These are phyloP conservation scores for Halcyon badia DNA, from an alignment of 2,797 vertebrate species.

Conservation along the genomic window DNA sequence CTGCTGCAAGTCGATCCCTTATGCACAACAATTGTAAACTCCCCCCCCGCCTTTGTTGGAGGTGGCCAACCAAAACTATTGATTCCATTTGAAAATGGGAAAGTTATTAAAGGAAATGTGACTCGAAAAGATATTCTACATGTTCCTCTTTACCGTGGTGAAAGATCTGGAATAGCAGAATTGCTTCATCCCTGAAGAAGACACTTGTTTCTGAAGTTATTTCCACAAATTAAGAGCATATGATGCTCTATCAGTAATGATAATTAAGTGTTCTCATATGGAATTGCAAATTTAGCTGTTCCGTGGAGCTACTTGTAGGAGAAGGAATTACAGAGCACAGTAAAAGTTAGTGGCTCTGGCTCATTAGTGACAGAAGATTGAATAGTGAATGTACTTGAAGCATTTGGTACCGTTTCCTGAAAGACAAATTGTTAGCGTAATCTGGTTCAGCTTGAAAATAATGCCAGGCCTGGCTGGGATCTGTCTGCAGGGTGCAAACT, in stretches of 20 bases:
- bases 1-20: not conserved
- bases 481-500: not conserved
- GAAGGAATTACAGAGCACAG: not conserved
- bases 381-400: not conserved
- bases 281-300: not conserved
- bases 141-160: not conserved
- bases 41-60: too few relatives aligned
- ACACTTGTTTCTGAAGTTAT: not conserved
- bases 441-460: not conserved
- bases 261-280: not conserved
- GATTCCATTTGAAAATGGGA: accelerated
- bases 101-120: not conserved
- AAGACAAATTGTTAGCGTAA: accelerated
- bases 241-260: not conserved
- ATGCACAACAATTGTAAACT: too few relatives aligned
- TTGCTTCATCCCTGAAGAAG: not conserved
- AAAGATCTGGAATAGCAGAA: not conserved
- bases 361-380: not conserved
- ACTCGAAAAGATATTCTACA: not conserved
- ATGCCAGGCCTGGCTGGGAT: not conserved
- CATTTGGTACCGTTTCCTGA: not conserved
- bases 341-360: not conserved
- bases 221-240: not conserved
- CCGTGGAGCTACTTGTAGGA: not conserved
- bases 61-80: not conserved